phyloP scores from a whole-genome alignment of 2,797 vertebrate species.

The Valencia hispanica region DNA sequence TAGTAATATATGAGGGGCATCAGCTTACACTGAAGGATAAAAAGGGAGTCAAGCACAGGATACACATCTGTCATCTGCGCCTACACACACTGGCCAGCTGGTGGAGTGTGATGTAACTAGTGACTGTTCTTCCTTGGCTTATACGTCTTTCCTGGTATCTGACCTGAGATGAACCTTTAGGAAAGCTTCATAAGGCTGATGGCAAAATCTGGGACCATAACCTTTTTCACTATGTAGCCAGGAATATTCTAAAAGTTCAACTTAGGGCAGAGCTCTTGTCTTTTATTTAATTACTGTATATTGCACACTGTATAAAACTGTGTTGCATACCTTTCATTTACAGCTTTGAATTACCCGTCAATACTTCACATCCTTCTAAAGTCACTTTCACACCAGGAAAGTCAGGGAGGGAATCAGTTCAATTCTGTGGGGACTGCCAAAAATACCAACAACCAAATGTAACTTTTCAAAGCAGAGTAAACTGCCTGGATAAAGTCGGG shows the following conservation, averaged over 20 bases:
- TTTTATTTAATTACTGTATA: neutral
- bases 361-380: neutral
- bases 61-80: slow-evolving; percentile 70
- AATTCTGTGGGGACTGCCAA: neutral
- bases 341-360: neutral
- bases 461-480: neutral
- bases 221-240: neutral
- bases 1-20: slow-evolving; percentile 78
- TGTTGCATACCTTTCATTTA: too few species aligned
- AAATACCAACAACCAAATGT: too few species aligned
- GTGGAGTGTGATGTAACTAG: slow-evolving; percentile 62
- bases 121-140: slow-evolving; percentile 54
- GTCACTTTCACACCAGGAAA: neutral
- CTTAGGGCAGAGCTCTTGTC: neutral
- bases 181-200: slow-evolving; percentile 5
- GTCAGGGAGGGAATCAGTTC: neutral
- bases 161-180: slow-evolving; percentile 31
- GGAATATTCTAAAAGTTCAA: neutral
- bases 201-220: neutral
- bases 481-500: neutral
- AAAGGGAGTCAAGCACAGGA: slow-evolving; percentile 69
- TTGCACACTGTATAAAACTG: neutral
- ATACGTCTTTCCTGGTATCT: slow-evolving; percentile 29
- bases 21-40: slow-evolving; percentile 74
- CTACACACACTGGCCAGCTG: slow-evolving; percentile 54